Evolutionary conservation across 2,888 invertebrate species (phyloP), one percentile per base, ranked within the genome.

Genomic region (Chaetogeoica ovagalla): DNA sequence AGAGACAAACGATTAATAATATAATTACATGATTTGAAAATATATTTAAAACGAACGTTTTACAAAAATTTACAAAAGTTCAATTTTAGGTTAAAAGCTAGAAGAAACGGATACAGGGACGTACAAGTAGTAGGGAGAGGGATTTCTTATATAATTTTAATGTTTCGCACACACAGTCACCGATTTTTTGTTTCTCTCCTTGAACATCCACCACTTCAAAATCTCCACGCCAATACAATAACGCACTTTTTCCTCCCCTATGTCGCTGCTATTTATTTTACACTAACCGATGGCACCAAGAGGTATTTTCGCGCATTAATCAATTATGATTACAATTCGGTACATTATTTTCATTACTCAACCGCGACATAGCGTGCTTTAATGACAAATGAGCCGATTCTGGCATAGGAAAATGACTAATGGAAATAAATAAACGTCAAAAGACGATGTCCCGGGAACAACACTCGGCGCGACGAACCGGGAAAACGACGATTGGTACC

Each of bases 361-460:
- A 76, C 59, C 59, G 59, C 75, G 66, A 76, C 75, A 59, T 68
- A 43, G 75, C 66, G 66, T 68, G 75, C 70, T 77, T 77, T 70
- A 77, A 77, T 77, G 77, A 77, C 77, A 77, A 77, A 77, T 70
- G 77, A 77, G 69, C 52, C 76, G 68, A 68, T 76, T 68, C 37
- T 52, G 60, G 69, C 59, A 70, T 69, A 69, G 62, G 21, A 77
- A 77, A 70, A 70, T 77, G 77, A 77, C 77, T 77, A 77, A 77
- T 77, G 77, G 69, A 70, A 77, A 77, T 17, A 70, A 77, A 77
- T 17, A 15, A 52, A 48, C 77, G 62, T 69, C 52, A 70, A 77
- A 69, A 52, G 69, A 30, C 62, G 77, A n/a, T 52, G 52, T 69
- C 69, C 52, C 43, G 48, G 30, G 48, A 21, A 37, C 60, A 13